Evolutionary conservation across 35 echinoderm and acorn worm genomes (phyloP).

Genomic region (Strongylocentrotus purpuratus): DNA sequence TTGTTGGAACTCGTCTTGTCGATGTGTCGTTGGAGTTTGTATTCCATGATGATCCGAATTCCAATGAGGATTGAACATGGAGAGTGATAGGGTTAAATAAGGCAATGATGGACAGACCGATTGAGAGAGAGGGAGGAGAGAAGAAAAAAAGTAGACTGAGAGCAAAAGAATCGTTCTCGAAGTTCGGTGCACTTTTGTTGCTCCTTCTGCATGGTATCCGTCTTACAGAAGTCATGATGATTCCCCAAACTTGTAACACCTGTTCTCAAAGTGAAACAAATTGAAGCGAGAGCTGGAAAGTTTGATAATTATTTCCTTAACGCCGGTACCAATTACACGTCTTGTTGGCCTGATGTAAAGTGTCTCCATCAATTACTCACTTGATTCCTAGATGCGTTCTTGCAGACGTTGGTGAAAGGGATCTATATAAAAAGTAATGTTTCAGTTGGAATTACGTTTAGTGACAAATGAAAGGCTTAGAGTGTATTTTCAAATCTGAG

Average conservation of each 20-base stretch:
- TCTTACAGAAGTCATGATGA: neutral
- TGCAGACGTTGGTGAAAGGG: neutral
- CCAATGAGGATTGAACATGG: neutral
- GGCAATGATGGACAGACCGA: neutral
- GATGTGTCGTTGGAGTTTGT: neutral
- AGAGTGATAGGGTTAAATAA: neutral
- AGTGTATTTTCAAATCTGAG: too few relatives aligned
- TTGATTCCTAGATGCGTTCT: neutral
- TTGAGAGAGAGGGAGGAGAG: neutral
- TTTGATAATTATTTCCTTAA: slow-evolving; percentile 14
- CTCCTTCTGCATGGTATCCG: neutral
- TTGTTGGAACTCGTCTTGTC: neutral
- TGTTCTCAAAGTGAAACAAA: neutral
- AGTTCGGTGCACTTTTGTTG: neutral
- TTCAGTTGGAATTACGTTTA: too few relatives aligned
- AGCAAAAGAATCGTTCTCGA: neutral
- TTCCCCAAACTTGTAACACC: neutral
- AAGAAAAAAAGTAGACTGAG: neutral
- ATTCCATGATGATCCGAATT: neutral
- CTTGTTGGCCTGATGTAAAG: neutral
- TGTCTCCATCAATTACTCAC: neutral
- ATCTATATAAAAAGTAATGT: neutral
- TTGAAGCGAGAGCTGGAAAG: neutral
- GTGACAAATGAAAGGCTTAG: too few relatives aligned
- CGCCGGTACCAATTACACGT: neutral